Conservation (phyloP, 2,888 invertebrate species). For the Cephalotes varians region DNA sequence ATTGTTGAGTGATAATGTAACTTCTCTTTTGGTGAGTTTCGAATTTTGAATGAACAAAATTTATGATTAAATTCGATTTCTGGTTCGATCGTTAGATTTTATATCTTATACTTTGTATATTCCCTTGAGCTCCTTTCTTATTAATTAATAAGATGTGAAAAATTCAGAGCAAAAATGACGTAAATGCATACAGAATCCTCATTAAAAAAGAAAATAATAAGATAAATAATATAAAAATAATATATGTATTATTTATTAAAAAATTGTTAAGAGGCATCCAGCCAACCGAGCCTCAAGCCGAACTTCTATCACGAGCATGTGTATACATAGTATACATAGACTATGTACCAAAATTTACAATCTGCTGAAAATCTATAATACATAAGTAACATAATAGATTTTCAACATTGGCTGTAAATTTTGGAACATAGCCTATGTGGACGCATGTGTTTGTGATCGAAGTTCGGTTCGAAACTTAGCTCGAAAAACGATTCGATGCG, state of each 20-base stretch:
- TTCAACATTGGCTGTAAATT: too few relatives aligned
- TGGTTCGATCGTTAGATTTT: neutral
- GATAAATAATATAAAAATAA: neutral
- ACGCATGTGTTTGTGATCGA: too few relatives aligned
- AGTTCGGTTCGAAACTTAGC: too few relatives aligned
- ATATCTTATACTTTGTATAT: neutral
- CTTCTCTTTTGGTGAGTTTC: neutral
- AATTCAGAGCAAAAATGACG: neutral
- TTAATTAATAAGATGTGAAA: neutral
- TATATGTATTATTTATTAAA: neutral
- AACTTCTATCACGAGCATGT: too few relatives aligned
- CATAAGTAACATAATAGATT: too few relatives aligned
- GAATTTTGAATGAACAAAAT: neutral
- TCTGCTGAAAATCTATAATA: too few relatives aligned
- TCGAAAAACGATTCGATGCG: too few relatives aligned
- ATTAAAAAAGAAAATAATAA: neutral
- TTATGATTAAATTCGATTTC: neutral
- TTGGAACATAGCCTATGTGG: too few relatives aligned
- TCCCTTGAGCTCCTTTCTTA: constrained; percentile 6
- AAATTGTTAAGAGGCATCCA: too few relatives aligned
- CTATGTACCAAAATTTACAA: too few relatives aligned
- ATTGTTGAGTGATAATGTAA: constrained; percentile 2
- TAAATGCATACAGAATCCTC: neutral
- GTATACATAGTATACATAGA: too few relatives aligned
- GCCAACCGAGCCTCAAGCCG: too few relatives aligned